phyloP scores from a whole-genome alignment of 2,113 vertebrate genomes.

The Shinisaurus crocodilurus region DNA sequence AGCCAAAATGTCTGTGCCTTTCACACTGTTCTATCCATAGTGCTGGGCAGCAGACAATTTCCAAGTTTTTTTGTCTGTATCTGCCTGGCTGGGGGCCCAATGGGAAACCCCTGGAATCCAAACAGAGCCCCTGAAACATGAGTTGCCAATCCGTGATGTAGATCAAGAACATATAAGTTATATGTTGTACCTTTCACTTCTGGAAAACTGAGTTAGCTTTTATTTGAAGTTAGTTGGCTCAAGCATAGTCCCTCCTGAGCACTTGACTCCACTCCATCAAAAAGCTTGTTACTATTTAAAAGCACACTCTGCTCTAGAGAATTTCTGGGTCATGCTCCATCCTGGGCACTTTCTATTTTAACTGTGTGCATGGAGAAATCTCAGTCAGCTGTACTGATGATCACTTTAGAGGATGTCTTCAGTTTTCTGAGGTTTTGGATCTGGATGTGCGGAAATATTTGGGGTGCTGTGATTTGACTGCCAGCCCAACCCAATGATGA shows the following conservation, averaged over 20 bases:
- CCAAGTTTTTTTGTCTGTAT: no score
- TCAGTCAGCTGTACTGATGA: neutral
- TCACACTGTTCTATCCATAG: no score
- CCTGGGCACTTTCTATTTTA: neutral
- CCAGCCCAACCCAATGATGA: neutral
- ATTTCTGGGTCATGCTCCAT: neutral
- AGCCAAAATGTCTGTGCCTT: no score
- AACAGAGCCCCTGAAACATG: neutral
- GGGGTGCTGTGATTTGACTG: neutral
- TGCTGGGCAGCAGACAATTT: no score
- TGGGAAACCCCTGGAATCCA: neutral
- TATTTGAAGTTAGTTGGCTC: conserved; percentile 3
- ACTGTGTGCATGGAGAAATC: neutral
- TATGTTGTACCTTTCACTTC: neutral
- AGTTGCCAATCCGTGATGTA: neutral
- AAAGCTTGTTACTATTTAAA: neutral
- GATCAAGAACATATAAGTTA: neutral
- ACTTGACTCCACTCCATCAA: neutral
- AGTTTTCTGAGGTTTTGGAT: neutral
- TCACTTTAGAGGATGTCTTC: neutral
- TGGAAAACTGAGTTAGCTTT: neutral
- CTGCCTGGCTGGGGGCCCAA: no score
- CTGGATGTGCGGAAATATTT: neutral
- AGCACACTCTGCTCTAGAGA: neutral
- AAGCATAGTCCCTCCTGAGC: neutral